Percentiles rank a stretch among this genome's conserved stretches.
Conservation (phyloP, 1,140 invertebrate species). For the Lepidurus arcticus region DNA sequence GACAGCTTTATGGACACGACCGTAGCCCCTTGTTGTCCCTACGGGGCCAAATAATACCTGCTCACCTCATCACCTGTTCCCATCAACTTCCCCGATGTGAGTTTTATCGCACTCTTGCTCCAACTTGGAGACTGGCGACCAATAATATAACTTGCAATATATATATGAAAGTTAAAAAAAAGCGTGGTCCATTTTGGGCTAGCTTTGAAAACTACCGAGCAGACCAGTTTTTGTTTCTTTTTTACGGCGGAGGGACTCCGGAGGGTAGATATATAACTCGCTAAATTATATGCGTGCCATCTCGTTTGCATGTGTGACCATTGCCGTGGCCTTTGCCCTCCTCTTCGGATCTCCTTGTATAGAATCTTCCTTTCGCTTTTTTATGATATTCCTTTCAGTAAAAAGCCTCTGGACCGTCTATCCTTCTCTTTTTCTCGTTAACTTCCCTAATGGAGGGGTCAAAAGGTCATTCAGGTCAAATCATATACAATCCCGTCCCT, state of each 20-base stretch:
- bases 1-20: too few relatives aligned
- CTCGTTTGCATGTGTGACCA: slow-evolving; percentile 14
- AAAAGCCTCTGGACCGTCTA: not conserved
- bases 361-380: not conserved
- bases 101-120: too few relatives aligned
- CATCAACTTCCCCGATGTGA: too few relatives aligned
- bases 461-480: not conserved
- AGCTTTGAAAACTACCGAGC: not conserved
- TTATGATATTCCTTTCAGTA: not conserved
- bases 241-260: not conserved
- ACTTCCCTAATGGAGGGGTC: not conserved
- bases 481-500: not conserved
- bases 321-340: not conserved
- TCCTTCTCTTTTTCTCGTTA: slow-evolving; percentile 11
- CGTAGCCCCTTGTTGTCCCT: too few relatives aligned
- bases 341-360: not conserved
- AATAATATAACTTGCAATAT: too few relatives aligned
- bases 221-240: not conserved
- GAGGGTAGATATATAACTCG: not conserved
- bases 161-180: not conserved
- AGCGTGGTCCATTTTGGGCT: not conserved
- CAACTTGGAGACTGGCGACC: too few relatives aligned
- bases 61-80: too few relatives aligned
- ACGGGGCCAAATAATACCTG: too few relatives aligned
- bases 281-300: not conserved